A percentile compares a stretch with the other conserved stretches of the same genome.
Conservation (phyloP, 2,113 vertebrate species). For the Thomomys bottae region DNA sequence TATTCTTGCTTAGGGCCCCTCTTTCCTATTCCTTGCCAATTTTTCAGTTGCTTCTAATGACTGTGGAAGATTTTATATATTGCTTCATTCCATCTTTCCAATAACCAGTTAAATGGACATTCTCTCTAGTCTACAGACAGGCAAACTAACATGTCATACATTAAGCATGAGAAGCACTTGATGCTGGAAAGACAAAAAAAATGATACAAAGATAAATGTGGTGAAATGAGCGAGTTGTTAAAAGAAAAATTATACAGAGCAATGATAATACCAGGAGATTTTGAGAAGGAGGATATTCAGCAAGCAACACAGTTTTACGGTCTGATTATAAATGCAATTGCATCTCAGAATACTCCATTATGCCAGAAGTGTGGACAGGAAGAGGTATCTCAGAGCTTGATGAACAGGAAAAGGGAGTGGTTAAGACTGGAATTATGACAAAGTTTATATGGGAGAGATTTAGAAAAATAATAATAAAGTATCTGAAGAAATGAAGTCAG, state of each 20-base stretch:
- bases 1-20: not conserved
- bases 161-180: not conserved
- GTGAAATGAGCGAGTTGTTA: not conserved
- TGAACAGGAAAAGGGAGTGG: not conserved
- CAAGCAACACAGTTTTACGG: not conserved
- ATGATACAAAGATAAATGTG: not conserved
- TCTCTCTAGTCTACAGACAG: not conserved
- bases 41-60: not conserved
- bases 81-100: not conserved
- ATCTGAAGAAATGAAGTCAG: not conserved
- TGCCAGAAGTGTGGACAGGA: not conserved
- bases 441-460: not conserved
- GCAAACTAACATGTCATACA: not conserved
- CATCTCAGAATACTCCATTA: not conserved
- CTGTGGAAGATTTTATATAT: not conserved
- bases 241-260: not conserved
- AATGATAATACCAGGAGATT: no score
- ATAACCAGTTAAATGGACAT: not conserved
- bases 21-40: not conserved
- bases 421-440: not conserved
- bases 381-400: not conserved
- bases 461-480: not conserved
- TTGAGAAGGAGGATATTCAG: not conserved
- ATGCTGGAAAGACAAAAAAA: not conserved
- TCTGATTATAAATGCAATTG: not conserved